Percentiles rank a stretch among this genome's conserved stretches.
These are phyloP conservation scores for Cuculus canorus DNA, from an alignment of 2,797 vertebrate species.

Conservation along the genomic window DNA sequence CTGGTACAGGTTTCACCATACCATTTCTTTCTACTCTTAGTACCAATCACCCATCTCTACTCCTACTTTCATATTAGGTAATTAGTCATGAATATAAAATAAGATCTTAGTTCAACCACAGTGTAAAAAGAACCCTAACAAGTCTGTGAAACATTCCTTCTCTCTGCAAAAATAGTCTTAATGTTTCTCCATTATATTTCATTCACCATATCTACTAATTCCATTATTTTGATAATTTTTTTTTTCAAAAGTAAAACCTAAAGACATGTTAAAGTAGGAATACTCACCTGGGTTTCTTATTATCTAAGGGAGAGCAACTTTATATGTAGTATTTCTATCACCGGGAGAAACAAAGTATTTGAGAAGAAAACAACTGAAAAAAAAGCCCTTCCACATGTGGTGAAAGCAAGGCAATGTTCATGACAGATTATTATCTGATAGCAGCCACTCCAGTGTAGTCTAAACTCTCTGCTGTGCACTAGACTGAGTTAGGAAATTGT, in stretches of 20 bases:
- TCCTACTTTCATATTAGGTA: not conserved
- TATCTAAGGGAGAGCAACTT: not conserved
- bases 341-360: not conserved
- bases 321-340: not conserved
- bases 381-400: not conserved
- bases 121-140: not conserved
- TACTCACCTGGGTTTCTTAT: not conserved
- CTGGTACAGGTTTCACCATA: not conserved
- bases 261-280: not conserved
- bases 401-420: not conserved
- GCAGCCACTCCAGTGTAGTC: not conserved
- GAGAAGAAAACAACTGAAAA: not conserved
- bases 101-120: not conserved
- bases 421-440: not conserved
- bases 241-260: not conserved
- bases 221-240: not conserved
- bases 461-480: not conserved
- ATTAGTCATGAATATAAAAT: not conserved
- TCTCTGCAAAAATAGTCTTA: not conserved
- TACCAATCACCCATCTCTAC: not conserved
- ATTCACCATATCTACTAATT: not conserved
- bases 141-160: not conserved
- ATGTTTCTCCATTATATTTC: not conserved
- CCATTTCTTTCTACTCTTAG: not conserved
- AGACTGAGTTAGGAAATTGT: not conserved